A percentile compares a stretch with the other conserved stretches of the same genome.
Evolutionary conservation across 2,113 vertebrate genomes (phyloP).

Genomic region (Pogona vitticeps): DNA sequence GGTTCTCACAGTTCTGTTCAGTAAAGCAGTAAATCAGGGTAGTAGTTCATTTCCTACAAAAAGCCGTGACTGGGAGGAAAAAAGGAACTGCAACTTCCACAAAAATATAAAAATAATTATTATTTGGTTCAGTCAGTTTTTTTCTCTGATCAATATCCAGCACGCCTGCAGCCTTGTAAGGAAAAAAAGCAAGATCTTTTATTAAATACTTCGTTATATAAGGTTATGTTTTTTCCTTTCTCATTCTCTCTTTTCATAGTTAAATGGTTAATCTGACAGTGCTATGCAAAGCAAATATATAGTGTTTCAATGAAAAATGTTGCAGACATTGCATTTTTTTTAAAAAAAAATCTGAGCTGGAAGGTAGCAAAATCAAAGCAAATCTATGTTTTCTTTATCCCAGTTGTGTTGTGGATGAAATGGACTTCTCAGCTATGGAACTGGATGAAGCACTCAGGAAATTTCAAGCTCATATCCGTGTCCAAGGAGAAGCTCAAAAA

Average conservation of each 20-base stretch:
- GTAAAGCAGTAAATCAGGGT: background rate
- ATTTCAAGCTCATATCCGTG: constrained; percentile 96
- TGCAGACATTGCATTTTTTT: background rate
- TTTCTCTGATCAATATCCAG: constrained; percentile 20
- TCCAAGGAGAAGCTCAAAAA: constrained; percentile 97
- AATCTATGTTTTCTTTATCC: constrained; percentile 37
- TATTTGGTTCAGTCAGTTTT: constrained; percentile 6
- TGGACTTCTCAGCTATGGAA: constrained; percentile 96
- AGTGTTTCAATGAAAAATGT: too few relatives aligned
- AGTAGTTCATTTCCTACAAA: background rate
- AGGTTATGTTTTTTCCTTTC: constrained; percentile 15
- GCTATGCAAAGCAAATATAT: background rate
- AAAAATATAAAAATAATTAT: constrained; percentile 28
- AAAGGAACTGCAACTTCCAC: background rate
- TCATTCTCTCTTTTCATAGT: background rate
- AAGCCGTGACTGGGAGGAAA: background rate
- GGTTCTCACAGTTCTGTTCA: background rate
- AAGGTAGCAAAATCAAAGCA: background rate
- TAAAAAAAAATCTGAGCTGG: background rate
- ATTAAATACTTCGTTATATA: background rate
- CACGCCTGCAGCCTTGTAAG: constrained; percentile 21
- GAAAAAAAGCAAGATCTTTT: background rate
- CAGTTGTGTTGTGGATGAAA: constrained; percentile 97
- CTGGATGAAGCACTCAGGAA: constrained; percentile 96
- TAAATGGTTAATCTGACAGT: constrained; percentile 20